Evolutionary conservation across 2,888 invertebrate genomes (phyloP), one percentile per base, ranked within the genome.

Genomic region (Cephus pygmeus): DNA sequence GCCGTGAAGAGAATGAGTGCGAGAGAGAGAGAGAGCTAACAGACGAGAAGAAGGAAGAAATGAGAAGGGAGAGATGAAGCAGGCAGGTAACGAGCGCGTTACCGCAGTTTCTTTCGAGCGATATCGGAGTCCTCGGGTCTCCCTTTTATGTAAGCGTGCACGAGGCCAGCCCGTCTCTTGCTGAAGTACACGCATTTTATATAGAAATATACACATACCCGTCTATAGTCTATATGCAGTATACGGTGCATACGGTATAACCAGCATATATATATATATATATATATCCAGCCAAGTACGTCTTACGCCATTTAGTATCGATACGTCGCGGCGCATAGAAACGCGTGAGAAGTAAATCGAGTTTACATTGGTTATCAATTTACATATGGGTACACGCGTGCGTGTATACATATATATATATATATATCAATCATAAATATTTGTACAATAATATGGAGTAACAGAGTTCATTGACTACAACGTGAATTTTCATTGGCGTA

Each of bases 1-100:
- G 56, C 23, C 23, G 56, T 84, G 84, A 74, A 73, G 69, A 76
- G 75, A 75, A 73, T 33, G 75, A 73, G 75, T 40, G 40, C 69
- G 77, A 75, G 79, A 34, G 69, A 73, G 33, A 30, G 33, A 33
- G 30, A 31, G 12, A 76, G 6, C 69, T 11, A 34, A 15, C 11
- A 30, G 69, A 75, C 31, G 34, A 40, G 30, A 69, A n/a, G 71
- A 56, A 23, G 0, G 9, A 15, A 9, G 23, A 56, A 56, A 56
- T 2, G 23, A 56, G 23, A 56, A 56, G 56, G 23, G 56, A 56
- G 23, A 56, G 56, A 56, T 9, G 56, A 56, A 56, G 2, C 56
- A 9, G 56, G 56, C 23, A 56, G 56, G 56, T 56, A 56, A 56
- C 56, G 23, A 56, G 35, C 35, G 68, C n/a, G 75, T 75, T 40